phyloP scores from a whole-genome alignment of 2,888 invertebrate species.

The Dicyrtoma fusca region DNA sequence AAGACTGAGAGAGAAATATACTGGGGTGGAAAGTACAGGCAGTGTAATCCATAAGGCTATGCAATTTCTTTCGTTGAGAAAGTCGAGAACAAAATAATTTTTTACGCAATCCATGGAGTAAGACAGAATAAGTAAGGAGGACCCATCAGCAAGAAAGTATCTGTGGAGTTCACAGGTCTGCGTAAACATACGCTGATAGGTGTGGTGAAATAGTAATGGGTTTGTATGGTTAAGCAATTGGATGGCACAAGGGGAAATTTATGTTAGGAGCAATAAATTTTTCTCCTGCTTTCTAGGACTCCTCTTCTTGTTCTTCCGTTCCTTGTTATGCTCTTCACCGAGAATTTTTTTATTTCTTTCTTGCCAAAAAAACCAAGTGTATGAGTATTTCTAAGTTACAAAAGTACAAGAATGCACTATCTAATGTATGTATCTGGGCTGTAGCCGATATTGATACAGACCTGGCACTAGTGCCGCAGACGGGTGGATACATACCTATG shows the following conservation, averaged over 20 bases:
- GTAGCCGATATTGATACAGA: no score
- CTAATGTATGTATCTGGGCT: no score
- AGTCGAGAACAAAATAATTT: background rate
- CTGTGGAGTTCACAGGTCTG: background rate
- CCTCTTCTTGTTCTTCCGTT: slow-evolving; percentile 7
- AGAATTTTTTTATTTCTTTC: background rate
- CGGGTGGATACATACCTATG: no score
- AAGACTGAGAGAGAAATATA: background rate
- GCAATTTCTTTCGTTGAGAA: background rate
- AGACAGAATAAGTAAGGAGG: background rate
- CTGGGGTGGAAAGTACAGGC: background rate
- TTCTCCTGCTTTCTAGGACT: background rate
- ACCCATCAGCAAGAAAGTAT: background rate
- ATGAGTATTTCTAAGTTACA: no score
- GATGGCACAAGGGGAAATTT: slow-evolving; percentile 42
- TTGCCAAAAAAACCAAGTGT: background rate
- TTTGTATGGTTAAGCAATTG: slow-evolving; percentile 37
- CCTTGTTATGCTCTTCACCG: background rate
- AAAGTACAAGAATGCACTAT: background rate
- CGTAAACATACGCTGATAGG: slow-evolving; percentile 28
- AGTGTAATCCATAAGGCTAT: no score
- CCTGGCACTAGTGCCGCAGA: no score
- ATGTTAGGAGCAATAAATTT: slow-evolving; percentile 39
- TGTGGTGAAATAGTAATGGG: slow-evolving; percentile 36
- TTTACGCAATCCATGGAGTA: slow-evolving; percentile 3